Conservation (phyloP, 2,113 vertebrate species). For the Turnix velox region DNA sequence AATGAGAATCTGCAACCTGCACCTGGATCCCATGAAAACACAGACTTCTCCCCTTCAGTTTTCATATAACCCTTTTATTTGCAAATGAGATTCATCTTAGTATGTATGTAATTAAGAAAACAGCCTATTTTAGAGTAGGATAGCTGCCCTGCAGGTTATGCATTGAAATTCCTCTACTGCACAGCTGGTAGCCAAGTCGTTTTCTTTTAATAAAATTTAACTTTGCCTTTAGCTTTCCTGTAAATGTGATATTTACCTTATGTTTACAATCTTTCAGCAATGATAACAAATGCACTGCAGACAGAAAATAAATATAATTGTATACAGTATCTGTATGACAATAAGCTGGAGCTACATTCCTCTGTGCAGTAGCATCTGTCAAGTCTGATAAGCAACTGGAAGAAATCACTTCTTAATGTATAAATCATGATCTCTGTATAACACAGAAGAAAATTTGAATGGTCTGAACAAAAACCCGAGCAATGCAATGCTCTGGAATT, state of each 20-base stretch:
- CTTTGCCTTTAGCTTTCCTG: background rate
- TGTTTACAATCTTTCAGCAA: background rate
- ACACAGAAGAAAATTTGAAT: background rate
- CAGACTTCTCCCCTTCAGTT: background rate
- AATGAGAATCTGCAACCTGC: background rate
- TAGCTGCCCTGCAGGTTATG: conserved; percentile 1
- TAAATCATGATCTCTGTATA: background rate
- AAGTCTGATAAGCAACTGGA: conserved; percentile 44
- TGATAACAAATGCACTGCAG: background rate
- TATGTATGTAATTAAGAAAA: conserved; percentile 5
- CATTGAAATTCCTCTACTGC: background rate
- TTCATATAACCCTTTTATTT: background rate
- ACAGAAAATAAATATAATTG: background rate
- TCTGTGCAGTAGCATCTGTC: conserved; percentile 12
- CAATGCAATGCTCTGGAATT: background rate
- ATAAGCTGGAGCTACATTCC: background rate
- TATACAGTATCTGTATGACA: background rate
- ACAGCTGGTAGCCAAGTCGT: background rate
- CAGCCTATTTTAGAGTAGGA: background rate
- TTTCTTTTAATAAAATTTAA: conserved; percentile 26
- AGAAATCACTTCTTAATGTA: background rate
- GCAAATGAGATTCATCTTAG: background rate
- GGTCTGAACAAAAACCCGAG: background rate
- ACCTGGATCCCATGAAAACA: background rate
- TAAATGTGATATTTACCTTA: conserved; percentile 37